These are phyloP conservation scores for Nasonia giraulti DNA, from an alignment of 1,140 invertebrate genomes.

Conservation along the genomic window DNA sequence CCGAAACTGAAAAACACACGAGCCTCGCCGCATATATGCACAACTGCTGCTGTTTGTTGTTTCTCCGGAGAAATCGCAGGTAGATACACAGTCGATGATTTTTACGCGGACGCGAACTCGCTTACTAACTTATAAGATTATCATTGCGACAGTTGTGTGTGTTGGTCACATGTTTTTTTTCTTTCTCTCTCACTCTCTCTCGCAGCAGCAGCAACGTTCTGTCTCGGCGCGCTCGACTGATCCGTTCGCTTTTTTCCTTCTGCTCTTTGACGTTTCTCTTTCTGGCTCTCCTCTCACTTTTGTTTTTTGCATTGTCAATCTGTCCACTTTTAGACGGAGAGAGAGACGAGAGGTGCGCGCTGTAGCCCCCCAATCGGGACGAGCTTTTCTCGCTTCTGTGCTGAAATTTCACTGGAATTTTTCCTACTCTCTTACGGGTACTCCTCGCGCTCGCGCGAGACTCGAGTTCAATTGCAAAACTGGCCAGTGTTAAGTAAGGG, in stretches of 20 bases:
- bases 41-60: not conserved
- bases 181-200: not conserved
- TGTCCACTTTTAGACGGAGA: conserved; percentile 18
- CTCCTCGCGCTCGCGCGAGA: no score
- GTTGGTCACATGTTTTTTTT: not conserved
- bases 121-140: not conserved
- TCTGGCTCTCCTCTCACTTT: not conserved
- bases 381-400: not conserved
- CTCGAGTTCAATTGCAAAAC: not conserved
- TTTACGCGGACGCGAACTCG: not conserved
- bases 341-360: not conserved
- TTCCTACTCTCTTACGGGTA: not conserved
- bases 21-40: no score
- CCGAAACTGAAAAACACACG: not conserved
- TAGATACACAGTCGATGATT: not conserved
- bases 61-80: not conserved
- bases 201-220: not conserved
- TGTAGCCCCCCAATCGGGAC: not conserved
- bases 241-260: conserved; percentile 5
- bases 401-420: conserved; percentile 3
- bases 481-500: not conserved
- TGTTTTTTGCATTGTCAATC: conserved; percentile 30
- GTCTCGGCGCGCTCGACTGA: not conserved
- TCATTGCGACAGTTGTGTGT: not conserved
- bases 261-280: conserved; percentile 18